Conservation (phyloP, 1,140 invertebrate genomes). For the Gryllus bimaculatus region DNA sequence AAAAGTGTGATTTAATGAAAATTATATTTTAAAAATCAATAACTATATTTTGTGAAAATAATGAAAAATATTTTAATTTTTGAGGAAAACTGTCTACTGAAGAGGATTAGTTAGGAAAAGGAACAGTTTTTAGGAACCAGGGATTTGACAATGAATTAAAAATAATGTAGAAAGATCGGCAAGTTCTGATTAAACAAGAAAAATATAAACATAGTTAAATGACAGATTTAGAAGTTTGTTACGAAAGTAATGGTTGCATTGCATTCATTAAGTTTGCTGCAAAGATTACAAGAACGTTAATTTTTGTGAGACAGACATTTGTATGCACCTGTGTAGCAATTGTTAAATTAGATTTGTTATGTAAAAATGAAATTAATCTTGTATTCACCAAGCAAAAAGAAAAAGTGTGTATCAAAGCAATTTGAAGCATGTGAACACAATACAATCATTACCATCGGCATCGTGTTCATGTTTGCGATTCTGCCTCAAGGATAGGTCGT, state of each 20-base stretch:
- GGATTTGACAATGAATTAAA: too few relatives aligned
- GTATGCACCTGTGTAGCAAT: too few relatives aligned
- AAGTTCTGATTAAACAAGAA: too few relatives aligned
- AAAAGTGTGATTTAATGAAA: not conserved
- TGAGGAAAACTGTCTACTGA: too few relatives aligned
- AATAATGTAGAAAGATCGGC: too few relatives aligned
- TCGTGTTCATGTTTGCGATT: slow-evolving; percentile 19
- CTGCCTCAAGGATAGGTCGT: slow-evolving; percentile 16
- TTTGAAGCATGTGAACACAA: slow-evolving; percentile 16
- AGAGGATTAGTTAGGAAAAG: too few relatives aligned
- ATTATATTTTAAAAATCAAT: not conserved
- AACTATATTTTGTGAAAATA: not conserved
- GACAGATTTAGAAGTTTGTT: too few relatives aligned
- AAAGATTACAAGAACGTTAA: not conserved
- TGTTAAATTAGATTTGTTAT: too few relatives aligned
- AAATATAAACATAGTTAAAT: too few relatives aligned
- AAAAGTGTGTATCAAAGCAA: not conserved
- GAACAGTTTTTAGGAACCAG: too few relatives aligned
- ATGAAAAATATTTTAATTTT: not conserved
- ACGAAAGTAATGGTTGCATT: not conserved
- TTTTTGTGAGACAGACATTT: not conserved
- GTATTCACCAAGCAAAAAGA: too few relatives aligned
- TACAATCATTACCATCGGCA: slow-evolving; percentile 19
- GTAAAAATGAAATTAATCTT: too few relatives aligned
- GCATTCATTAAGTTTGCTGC: not conserved